phyloP scores from a whole-genome alignment of 35 echinoderm and acorn worm genomes.

The Apostichopus californicus region DNA sequence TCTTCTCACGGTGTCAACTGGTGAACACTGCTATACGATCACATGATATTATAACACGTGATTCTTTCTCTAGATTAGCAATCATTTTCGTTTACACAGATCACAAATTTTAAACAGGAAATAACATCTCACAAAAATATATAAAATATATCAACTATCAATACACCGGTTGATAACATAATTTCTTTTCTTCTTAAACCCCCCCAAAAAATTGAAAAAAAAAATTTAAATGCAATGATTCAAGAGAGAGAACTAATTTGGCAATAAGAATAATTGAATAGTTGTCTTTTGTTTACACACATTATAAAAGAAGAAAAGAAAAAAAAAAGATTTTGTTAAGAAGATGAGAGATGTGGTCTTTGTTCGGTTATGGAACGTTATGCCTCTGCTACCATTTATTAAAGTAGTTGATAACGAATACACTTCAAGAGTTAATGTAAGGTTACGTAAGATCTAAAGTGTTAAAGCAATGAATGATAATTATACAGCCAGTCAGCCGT shows the following conservation, averaged over 20 bases:
- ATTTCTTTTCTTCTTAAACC: slow-evolving; percentile 2
- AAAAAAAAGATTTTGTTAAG: too few relatives aligned
- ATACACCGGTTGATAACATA: slow-evolving; percentile 39
- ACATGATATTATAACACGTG: background rate
- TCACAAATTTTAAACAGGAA: slow-evolving; percentile 74
- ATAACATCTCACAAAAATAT: slow-evolving; percentile 97
- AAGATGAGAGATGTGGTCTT: too few relatives aligned
- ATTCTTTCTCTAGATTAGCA: slow-evolving; percentile 41
- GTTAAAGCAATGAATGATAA: too few relatives aligned
- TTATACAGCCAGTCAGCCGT: too few relatives aligned
- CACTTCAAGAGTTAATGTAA: too few relatives aligned
- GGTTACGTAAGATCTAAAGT: too few relatives aligned
- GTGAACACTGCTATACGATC: slow-evolving; percentile 17
- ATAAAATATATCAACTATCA: slow-evolving; percentile 93
- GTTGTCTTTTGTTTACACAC: background rate
- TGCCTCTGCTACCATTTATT: too few relatives aligned
- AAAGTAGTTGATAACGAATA: too few relatives aligned
- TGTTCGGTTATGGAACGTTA: too few relatives aligned
- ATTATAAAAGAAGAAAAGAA: too few relatives aligned
- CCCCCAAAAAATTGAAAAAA: slow-evolving; percentile 5
- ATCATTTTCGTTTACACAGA: slow-evolving; percentile 44
- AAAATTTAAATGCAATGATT: slow-evolving; percentile 39
- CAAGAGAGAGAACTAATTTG: slow-evolving; percentile 3
- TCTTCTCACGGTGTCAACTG: background rate
- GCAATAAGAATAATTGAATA: background rate